Evolutionary conservation across 1,140 invertebrate species (phyloP).

Genomic region (Aphidius ervi): DNA sequence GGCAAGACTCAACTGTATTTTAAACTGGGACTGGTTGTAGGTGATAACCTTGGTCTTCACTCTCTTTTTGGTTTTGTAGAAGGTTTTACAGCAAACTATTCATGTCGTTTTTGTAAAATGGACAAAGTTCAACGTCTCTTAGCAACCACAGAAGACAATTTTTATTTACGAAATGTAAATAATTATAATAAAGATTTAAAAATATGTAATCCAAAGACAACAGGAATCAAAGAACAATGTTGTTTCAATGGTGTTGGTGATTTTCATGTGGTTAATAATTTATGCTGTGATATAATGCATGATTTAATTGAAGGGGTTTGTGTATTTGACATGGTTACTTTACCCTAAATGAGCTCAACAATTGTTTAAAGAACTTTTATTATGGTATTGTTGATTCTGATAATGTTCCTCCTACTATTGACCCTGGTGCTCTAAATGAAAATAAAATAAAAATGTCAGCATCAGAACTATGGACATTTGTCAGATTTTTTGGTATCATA

Average conservation of each 20-base stretch:
- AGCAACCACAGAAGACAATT: not conserved
- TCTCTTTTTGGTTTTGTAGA: not conserved
- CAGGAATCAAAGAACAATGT: slow-evolving; percentile 3
- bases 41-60: slow-evolving; percentile 6
- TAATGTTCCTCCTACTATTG: slow-evolving; percentile 7
- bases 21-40: not conserved
- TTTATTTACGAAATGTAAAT: not conserved
- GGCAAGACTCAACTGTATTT: not conserved
- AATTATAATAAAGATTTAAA: not conserved
- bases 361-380: slow-evolving; percentile 1
- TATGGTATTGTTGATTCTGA: slow-evolving; percentile 1
- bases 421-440: not conserved
- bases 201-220: not conserved
- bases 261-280: slow-evolving; percentile 4
- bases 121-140: not conserved
- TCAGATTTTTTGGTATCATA: slow-evolving; percentile 10
- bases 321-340: not conserved
- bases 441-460: slow-evolving; percentile 9
- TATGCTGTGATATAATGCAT: slow-evolving; percentile 1
- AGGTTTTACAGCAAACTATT: slow-evolving; percentile 5
- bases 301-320: slow-evolving; percentile 7
- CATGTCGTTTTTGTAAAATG: slow-evolving; percentile 6
- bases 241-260: not conserved
- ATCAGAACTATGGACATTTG: slow-evolving; percentile 14
- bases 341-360: not conserved